A percentile compares a stretch with the other conserved stretches of the same genome.
phyloP scores from a whole-genome alignment of 2,113 vertebrate genomes.

The Reinhardtius hippoglossoides region DNA sequence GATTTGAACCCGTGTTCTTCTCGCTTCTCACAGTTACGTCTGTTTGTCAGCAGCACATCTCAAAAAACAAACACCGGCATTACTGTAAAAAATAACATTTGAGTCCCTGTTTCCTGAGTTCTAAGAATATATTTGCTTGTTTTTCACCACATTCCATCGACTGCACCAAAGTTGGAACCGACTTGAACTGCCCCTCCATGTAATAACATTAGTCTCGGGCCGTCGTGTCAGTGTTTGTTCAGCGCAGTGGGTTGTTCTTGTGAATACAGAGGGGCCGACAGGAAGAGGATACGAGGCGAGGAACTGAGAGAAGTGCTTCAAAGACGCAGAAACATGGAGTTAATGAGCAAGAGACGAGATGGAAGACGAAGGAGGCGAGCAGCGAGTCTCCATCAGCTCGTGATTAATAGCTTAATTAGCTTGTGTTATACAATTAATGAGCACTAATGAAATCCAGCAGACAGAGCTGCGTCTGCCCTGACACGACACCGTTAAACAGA shows the following conservation, averaged over 20 bases:
- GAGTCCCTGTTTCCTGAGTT: too few species aligned
- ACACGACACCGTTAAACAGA: slow-evolving; percentile 22
- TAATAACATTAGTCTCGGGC: too few species aligned
- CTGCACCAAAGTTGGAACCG: too few species aligned
- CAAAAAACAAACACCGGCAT: too few species aligned
- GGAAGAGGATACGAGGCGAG: not conserved
- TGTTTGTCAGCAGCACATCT: too few species aligned
- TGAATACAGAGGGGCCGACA: not conserved
- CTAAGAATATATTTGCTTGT: too few species aligned
- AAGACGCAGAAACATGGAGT: not conserved
- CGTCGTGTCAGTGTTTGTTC: too few species aligned
- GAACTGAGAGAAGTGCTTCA: not conserved
- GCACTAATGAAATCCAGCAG: slow-evolving; percentile 50
- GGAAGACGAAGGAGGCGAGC: not conserved
- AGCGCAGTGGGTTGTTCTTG: not conserved
- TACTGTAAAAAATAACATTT: too few species aligned
- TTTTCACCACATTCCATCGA: too few species aligned
- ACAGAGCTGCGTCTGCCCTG: slow-evolving; percentile 19
- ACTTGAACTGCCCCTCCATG: too few species aligned
- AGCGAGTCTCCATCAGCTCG: slow-evolving; percentile 25
- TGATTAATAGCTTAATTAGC: slow-evolving; percentile 66
- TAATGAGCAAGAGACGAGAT: not conserved
- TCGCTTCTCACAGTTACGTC: too few species aligned
- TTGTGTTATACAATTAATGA: slow-evolving; percentile 53
- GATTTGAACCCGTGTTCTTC: too few species aligned